A percentile compares a stretch with the other conserved stretches of the same genome.
Conservation (phyloP, 2,113 vertebrate species). For the Percopsis transmontana region DNA sequence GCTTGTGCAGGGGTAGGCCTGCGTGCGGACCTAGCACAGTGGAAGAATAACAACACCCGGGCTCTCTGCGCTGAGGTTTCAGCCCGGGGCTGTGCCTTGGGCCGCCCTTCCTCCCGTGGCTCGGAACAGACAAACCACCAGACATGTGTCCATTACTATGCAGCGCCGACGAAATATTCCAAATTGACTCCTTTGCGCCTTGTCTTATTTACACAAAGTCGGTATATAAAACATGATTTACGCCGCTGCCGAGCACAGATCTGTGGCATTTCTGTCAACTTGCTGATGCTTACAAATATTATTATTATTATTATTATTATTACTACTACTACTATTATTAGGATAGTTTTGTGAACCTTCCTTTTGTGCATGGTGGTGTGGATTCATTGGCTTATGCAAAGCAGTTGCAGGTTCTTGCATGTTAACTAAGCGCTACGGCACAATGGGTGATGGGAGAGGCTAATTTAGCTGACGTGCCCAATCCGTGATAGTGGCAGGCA, state of each 20-base stretch:
- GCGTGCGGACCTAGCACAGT: slow-evolving; percentile 25
- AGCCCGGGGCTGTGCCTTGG: slow-evolving; percentile 63
- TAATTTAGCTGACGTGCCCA: slow-evolving; percentile 76
- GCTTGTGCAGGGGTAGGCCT: slow-evolving; percentile 38
- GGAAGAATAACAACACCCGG: slow-evolving; percentile 63
- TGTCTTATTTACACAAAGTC: slow-evolving; percentile 39
- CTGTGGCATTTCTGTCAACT: slow-evolving; percentile 28
- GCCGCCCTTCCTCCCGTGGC: slow-evolving; percentile 64
- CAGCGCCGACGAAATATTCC: slow-evolving; percentile 41
- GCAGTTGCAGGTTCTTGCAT: slow-evolving; percentile 52
- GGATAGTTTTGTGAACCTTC: too few relatives aligned
- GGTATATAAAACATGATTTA: slow-evolving; percentile 44
- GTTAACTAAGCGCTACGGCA: slow-evolving; percentile 63
- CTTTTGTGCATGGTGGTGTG: background rate
- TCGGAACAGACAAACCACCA: slow-evolving; percentile 66
- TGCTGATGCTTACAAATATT: slow-evolving; percentile 2
- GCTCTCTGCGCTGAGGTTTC: slow-evolving; percentile 59
- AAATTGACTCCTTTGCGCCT: slow-evolving; percentile 50
- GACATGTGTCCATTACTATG: slow-evolving; percentile 56
- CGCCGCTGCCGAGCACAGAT: background rate
- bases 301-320: background rate
- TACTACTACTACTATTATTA: too few relatives aligned
- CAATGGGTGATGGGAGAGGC: slow-evolving; percentile 69
- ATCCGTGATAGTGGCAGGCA: slow-evolving; percentile 66
- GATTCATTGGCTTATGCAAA: slow-evolving; percentile 22